Base-by-base conservation (phyloP, 2,888 invertebrate genomes). In the Tribolium freemani region DNA sequence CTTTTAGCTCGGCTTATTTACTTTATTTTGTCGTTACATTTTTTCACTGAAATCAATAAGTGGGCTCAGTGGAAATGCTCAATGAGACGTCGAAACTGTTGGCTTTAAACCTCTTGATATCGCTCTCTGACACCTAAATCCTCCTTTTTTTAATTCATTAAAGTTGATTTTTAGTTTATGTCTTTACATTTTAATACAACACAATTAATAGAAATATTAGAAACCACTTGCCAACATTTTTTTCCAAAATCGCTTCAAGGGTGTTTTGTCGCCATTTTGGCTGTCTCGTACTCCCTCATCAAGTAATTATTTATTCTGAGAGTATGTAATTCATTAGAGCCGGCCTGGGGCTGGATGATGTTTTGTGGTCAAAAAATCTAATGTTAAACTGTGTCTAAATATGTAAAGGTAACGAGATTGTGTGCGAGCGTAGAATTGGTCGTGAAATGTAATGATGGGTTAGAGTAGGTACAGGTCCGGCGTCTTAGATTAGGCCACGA, bases 361-460 rank as follows among this genome's bases (percentile, higher is more conserved):
- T 26, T 54, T 38, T 5, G 13, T 11, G 26, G n/a, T 20, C 48
- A 11, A 20, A 11, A 10, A 21, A 21, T 48, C 50, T 46, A 54
- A 54, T 66, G 66, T 46, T 54, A 66, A 66, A 54, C 66, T 45
- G 26, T 54, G 26, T 3, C 44, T 10, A 54, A 66, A 66, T 46
- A 46, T 44, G 54, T 56, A 45, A n/a, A 30, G 31, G 53, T 68
- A 69, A 69, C 51, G 60, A 61, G 69, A 69, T 61, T 21, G 69
- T 48, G 11, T 69, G 69, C 46, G 70, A 70, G 63, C 54, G 56
- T 58, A 80, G 82, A 83, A 84, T 83, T 83, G 83, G 82, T 84
- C 83, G 81, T 84, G 5, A 26, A 83, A 83, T 81, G 79, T 84
- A 84, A 84, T 84, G 81, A 84, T 80, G 81, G 82, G 84, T 83